Base-by-base conservation (phyloP, 2,888 invertebrate species). In the Tetanocera ferruginea region DNA sequence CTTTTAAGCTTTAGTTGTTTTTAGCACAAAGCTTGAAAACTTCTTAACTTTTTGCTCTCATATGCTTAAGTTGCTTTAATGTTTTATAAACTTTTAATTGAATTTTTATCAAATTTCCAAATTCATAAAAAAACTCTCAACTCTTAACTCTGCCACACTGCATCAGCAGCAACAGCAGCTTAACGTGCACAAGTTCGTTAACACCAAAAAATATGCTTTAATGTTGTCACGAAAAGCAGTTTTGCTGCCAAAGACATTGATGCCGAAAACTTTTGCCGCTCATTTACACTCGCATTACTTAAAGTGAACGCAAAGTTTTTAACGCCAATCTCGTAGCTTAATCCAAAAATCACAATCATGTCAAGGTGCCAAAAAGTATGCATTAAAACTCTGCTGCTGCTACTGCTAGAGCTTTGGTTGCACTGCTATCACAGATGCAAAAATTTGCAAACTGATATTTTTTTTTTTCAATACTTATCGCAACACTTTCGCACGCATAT, bases 351-450 rank as follows among this genome's bases (percentile, higher is more conserved):
- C 79, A 80, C 80, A 80, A 78, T 80, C 79, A 79, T 78, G 79
- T 80, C 80, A 81, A 80, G 80, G 78, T 80, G 81, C 80, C 80
- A 80, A 80, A 79, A 80, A 80, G 55, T 74, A 74, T 74, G 64
- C 74, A 25, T 49, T 73, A 25, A 60, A 70, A 71, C 25, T 17
- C 19, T 34, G 37, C 17, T 64, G 4, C 64, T 34, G n/a, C 8
- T 19, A 19, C 11, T 43, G 11, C 6, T 43, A 14, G 2, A 43
- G 14, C 43, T 43, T 6, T 43, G 43, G 37, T 8, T 37, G 37
- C 8, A 8, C 37, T 37, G 37, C 37, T 37, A 67, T 67, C 67
- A 43, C 1, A 67, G 23, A 67, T 67, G 67, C 67, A 67, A 67
- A 64, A 67, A 67, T 67, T 43, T 17, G 43, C 19, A 23, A 19